Evolutionary conservation across 2,888 invertebrate species (phyloP), one percentile per base, ranked within the genome.

Genomic region (Tachina fera): DNA sequence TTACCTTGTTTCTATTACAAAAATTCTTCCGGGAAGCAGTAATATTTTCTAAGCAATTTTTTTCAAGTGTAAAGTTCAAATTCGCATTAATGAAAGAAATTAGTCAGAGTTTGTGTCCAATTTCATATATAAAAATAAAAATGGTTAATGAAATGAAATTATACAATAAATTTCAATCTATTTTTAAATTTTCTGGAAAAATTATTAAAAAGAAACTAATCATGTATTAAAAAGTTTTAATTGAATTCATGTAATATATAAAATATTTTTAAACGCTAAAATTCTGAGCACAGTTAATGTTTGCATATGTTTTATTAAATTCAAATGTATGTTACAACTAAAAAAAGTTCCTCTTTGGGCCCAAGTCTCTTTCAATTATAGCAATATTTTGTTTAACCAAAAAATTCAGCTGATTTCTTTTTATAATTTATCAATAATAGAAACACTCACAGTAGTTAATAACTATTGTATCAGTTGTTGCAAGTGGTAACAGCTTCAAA

Each of bases 331-430:
- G 53, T 71, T 63, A 43, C 45, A 82, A 81, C 49, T 68, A 5
- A 31, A 47, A 78, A 85, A 82, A 82, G 85, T 78, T 85, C 75
- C 78, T 85, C 85, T 85, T 85, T 85, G 85, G 85, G 85, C 65
- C 82, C 71, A 68, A 77, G 75, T 60, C 45, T 41, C 22, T 22
- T 51, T 68, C n/a, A 63, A 65, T 75, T 74, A 31, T 31, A 58
- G 85, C 75, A 78, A 78, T 70, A 22, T 75, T 31, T 47, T 22
- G 1, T 31, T 47, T 16, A 3, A 14, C 47, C 22, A 56, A 65
- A n/a, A 16, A 60, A 53, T 51, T 65, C 31, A 31, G 4, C 31
- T 31, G 31, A 31, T 71, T 14, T 47, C n/a, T 51, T 11, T n/a
- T 60, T 67, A 47, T 49, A 53, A 22, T 70, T 49, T 16, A 14